Evolutionary conservation across 2,888 invertebrate species (phyloP), one percentile per base, ranked within the genome.

Genomic region (Drosophila quinaria): DNA sequence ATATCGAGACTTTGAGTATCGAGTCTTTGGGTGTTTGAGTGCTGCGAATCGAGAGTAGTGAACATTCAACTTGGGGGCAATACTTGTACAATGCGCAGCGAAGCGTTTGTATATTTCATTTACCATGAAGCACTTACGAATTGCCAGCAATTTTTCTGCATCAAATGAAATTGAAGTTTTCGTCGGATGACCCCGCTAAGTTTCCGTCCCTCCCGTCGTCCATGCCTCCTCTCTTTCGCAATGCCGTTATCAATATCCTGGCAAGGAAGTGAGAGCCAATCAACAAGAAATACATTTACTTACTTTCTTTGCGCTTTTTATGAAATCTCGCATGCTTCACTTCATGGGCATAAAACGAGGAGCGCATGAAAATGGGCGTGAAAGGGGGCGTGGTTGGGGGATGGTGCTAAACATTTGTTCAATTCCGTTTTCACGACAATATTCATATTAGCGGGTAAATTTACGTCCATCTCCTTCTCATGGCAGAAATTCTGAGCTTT

Each of bases 391-490:
- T 54, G 54, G 13, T 10, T 1, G 29, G 41, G 37, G 17, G 41
- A 60, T 50, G 52, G 62, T 56, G 64, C 42, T 35, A 66, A 82
- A 85, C 68, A 85, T 81, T 83, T 87, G 85, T 75, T 86, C 87
- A 87, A 81, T 86, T 87, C 76, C 80, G 73, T 74, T 87, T 64
- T 71, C 82, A 83, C 71, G 83, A 83, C 86, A 87, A 87, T 83
- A 87, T 87, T 87, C 87, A 87, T 87, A 87, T 87, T 87, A 87
- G 86, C 86, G 87, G 81, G 72, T 81, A 87, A 81, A 85, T 81
- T 78, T 72, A 61, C 64, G 78, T 70, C 54, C 67, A 46, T n/a
- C 22, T 42, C 19, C 39, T 22, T 13, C 17, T 15, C 54, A 25
- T 4, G 6, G 25, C 33, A 64, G 56, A 66, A 70, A 68, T 60